Conservation (phyloP, 2,113 vertebrate genomes). For the Phrynosoma blainvillii region DNA sequence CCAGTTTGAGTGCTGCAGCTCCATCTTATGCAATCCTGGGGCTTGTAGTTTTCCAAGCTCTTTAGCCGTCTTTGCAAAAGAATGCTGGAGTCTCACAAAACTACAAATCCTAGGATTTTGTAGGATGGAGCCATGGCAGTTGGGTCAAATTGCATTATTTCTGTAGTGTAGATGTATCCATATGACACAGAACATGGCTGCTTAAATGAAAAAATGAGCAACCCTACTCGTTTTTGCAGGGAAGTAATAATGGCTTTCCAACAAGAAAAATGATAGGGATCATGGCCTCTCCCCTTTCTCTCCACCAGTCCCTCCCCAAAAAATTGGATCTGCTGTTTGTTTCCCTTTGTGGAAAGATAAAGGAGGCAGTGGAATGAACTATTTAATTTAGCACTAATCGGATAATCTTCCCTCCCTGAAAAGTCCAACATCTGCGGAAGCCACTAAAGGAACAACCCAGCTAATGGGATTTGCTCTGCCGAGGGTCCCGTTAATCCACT, state of each 20-base stretch:
- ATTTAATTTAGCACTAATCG: constrained; percentile 24
- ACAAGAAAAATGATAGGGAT: accelerated
- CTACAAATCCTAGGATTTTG: too few species aligned
- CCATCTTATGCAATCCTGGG: too few species aligned
- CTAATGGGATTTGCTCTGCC: neutral
- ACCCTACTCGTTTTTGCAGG: too few species aligned
- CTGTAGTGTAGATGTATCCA: too few species aligned
- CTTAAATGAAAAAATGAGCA: neutral
- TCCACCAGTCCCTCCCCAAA: neutral
- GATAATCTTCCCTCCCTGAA: neutral
- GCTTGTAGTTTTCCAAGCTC: too few species aligned
- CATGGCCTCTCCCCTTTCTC: neutral
- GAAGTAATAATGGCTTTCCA: too few species aligned
- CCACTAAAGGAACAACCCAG: neutral
- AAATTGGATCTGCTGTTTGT: neutral
- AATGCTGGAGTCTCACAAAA: too few species aligned
- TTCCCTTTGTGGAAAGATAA: neutral
- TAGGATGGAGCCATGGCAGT: too few species aligned
- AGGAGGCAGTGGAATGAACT: neutral
- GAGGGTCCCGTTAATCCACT: neutral
- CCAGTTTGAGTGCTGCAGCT: too few species aligned
- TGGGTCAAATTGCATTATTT: too few species aligned
- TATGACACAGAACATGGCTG: too few species aligned
- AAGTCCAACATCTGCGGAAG: neutral
- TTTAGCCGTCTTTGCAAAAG: too few species aligned